Evolutionary conservation across 2,888 invertebrate genomes (phyloP), one percentile per base, ranked within the genome.

Genomic region (Phengaris arion): DNA sequence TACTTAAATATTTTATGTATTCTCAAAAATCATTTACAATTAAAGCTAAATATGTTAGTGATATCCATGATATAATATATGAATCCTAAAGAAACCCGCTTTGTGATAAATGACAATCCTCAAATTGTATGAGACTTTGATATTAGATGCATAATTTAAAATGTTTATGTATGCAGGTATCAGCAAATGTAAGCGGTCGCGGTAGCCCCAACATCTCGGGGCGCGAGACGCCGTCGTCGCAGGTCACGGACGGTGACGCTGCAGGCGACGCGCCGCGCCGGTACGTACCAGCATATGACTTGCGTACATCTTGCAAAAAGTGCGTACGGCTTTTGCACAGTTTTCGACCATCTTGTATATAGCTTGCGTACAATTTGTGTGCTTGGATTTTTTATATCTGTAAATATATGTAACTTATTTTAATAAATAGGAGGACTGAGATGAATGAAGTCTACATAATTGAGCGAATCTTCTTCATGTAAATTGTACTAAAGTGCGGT

Each of bases 151-250:
- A 6, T 48, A 7, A 6, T 48, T 45, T 57, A n/a, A 70, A 51
- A 52, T 57, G 9, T 69, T 13, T 70, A 73, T 73, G 59, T 72
- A 55, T 70, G 10, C 77, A 94, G 94, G 94, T 94, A 0, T 98
- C 98, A 0, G 98, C 98, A 0, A 98, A 99, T 89, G 98, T 98
- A 46, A 97, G 97, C 2, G 97, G 98, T 13, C 94, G 98, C 80
- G 98, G 98, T 80, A 97, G 98, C 78, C 97, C 99, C 0, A 99
- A 99, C 91, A 99, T 99, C 78, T 98, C 98, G 22, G 99, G 99
- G 0, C 95, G 99, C 0, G 99, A 99, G 90, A 99, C 99, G 0
- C 99, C 99, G 0, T 97, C 98, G 0, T 98, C 98, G 0, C 98
- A 98, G 87, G 97, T 98, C 45, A 97, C 97, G 0, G 96, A 97